Conservation (phyloP, 2,113 vertebrate genomes). For the Microtus oregoni region DNA sequence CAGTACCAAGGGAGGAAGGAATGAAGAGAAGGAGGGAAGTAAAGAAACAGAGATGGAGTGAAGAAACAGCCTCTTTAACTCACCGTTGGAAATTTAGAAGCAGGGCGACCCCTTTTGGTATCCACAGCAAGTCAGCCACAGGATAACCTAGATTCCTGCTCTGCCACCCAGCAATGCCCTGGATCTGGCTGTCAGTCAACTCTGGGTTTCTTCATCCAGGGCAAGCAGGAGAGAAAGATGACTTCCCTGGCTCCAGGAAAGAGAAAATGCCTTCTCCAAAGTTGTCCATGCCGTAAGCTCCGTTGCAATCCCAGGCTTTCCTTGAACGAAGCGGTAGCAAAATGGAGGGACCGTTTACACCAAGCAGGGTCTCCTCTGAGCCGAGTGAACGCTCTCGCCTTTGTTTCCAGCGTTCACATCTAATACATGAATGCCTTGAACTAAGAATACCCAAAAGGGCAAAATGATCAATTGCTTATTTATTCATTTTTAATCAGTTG, state of each 20-base stretch:
- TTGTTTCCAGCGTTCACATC: background rate
- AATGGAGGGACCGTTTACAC: background rate
- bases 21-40: fast-evolving
- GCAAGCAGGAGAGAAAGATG: background rate
- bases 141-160: background rate
- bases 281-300: background rate
- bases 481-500: background rate
- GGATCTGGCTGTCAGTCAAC: background rate
- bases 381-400: background rate
- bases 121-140: background rate
- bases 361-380: background rate
- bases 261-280: background rate
- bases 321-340: background rate
- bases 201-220: background rate
- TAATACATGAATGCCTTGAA: background rate
- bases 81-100: background rate
- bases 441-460: conserved; percentile 12
- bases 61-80: background rate
- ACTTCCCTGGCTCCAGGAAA: background rate
- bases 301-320: background rate
- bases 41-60: no score
- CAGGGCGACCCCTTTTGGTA: background rate
- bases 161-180: no score
- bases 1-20: background rate
- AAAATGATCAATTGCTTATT: background rate